Evolutionary conservation across 2,888 invertebrate species (phyloP).

Genomic region (Trachelus tabidus): DNA sequence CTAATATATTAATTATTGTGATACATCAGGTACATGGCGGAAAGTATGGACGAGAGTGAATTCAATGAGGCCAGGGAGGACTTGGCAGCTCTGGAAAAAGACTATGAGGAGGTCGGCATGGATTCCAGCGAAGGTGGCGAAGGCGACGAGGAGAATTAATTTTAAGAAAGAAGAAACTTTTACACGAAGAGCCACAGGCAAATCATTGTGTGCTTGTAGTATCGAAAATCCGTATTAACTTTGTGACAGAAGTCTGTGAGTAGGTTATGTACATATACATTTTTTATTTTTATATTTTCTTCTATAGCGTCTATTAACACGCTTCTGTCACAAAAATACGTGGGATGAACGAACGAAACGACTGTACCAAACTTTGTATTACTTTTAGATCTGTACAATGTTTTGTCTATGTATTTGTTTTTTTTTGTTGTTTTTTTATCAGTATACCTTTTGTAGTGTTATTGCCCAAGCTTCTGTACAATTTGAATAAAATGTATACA

Average conservation of each 20-base stretch:
- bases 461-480: conserved; percentile 16
- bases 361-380: background rate
- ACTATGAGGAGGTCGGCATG: conserved; percentile 90
- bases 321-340: background rate
- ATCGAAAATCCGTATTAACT: background rate
- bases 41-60: conserved; percentile 53
- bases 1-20: background rate
- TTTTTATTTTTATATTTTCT: background rate
- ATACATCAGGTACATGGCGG: conserved; percentile 42
- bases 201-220: background rate
- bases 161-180: conserved; percentile 32
- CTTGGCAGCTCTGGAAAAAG: conserved; percentile 82
- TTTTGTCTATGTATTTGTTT: conserved; percentile 6
- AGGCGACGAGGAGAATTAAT: conserved; percentile 83
- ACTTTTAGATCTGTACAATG: background rate
- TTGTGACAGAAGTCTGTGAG: background rate
- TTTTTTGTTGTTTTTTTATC: conserved; percentile 10
- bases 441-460: conserved; percentile 9
- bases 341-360: conserved; percentile 25
- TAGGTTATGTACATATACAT: background rate
- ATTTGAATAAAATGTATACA: background rate
- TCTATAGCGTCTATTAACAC: too few relatives aligned
- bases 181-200: background rate
- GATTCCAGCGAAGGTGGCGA: conserved; percentile 86
- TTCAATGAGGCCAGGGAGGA: conserved; percentile 67